These are phyloP conservation scores for Macrostomum lignano DNA, from an alignment of 1,140 invertebrate genomes.

Conservation along the genomic window DNA sequence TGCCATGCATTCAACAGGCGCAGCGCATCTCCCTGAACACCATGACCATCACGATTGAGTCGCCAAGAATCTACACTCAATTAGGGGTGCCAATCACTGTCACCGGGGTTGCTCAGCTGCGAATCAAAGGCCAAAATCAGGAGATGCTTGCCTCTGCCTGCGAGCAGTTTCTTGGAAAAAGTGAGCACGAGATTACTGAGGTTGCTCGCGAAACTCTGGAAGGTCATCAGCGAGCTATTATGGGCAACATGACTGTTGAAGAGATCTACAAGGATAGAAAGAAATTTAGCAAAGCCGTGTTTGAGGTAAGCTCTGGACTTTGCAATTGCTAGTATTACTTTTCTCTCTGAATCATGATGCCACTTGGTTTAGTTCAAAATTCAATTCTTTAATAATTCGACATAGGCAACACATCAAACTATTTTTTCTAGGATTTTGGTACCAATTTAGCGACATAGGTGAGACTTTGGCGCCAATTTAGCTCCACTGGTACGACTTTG, in stretches of 20 bases:
- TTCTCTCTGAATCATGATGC: conserved; percentile 31
- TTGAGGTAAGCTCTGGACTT: conserved; percentile 22
- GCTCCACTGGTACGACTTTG: too few species aligned
- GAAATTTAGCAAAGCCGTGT: conserved; percentile 70
- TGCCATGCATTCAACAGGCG: conserved; percentile 68
- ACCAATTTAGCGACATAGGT: too few species aligned
- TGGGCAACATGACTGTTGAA: conserved; percentile 95
- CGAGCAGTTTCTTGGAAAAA: conserved; percentile 78
- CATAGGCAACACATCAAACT: too few species aligned
- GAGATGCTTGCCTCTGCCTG: conserved; percentile 78
- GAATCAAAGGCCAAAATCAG: conserved; percentile 74
- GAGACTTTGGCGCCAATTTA: too few species aligned
- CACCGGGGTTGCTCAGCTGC: conserved; percentile 73
- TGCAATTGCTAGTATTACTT: neutral
- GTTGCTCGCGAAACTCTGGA: conserved; percentile 79
- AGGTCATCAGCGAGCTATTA: conserved; percentile 83
- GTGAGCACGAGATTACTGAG: conserved; percentile 56
- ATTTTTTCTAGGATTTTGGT: too few species aligned
- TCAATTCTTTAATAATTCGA: too few species aligned
- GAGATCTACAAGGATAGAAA: conserved; percentile 95
- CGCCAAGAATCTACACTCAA: conserved; percentile 54
- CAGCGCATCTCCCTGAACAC: conserved; percentile 81
- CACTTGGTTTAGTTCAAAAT: too few species aligned
- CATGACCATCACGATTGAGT: conserved; percentile 46
- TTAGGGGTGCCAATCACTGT: conserved; percentile 86